Percentiles rank a stretch among this genome's conserved stretches.
Conservation (phyloP, 1,140 invertebrate genomes). For the Bombus cullumanus region DNA sequence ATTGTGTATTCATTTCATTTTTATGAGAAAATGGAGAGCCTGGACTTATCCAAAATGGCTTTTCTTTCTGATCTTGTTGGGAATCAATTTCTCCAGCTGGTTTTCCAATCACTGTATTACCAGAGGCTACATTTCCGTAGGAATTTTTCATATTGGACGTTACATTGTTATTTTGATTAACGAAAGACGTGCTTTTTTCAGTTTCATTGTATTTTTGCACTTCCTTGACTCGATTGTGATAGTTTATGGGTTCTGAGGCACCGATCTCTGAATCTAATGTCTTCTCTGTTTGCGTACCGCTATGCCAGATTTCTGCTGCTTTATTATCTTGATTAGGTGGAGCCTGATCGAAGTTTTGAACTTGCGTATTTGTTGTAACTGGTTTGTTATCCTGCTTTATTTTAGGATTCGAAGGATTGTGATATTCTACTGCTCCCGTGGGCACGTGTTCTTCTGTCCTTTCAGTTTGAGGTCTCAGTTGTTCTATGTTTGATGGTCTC, state of each 20-base stretch:
- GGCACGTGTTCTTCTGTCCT: constrained; percentile 65
- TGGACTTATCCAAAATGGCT: constrained; percentile 16
- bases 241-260: constrained; percentile 76
- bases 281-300: constrained; percentile 59
- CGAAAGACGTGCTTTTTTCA: neutral
- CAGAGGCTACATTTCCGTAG: constrained; percentile 51
- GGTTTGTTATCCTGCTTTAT: constrained; percentile 36
- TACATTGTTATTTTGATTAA: constrained; percentile 15
- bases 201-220: neutral
- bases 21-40: constrained; percentile 34
- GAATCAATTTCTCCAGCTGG: constrained; percentile 49
- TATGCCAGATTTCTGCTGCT: constrained; percentile 58
- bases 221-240: constrained; percentile 38
- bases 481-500: neutral
- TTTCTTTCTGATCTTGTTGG: constrained; percentile 41
- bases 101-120: constrained; percentile 58
- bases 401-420: constrained; percentile 74
- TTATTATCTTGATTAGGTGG: constrained; percentile 45
- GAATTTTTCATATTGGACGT: constrained; percentile 30
- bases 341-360: constrained; percentile 14
- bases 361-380: neutral
- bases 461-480: constrained; percentile 42
- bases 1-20: neutral
- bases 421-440: constrained; percentile 73
- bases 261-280: constrained; percentile 72